phyloP scores from a whole-genome alignment of 2,888 invertebrate species.

The Andrena praecox region DNA sequence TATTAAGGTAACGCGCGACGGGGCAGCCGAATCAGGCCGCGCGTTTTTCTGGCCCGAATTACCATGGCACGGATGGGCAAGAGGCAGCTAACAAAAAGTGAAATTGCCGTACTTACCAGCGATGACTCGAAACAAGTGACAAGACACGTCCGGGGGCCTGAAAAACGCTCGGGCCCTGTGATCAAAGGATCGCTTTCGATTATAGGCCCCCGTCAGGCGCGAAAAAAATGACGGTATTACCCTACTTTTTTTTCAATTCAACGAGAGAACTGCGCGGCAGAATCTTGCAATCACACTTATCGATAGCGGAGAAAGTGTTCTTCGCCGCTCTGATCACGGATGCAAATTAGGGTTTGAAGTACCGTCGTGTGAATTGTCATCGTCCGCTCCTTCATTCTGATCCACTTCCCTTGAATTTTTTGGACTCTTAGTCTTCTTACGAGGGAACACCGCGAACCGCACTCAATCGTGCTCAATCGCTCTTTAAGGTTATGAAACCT shows the following conservation, averaged over 20 bases:
- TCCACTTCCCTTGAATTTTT: too few relatives aligned
- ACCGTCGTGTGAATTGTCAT: too few relatives aligned
- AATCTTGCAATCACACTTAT: conserved; percentile 11
- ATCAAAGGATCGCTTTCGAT: conserved; percentile 72
- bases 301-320: conserved; percentile 13
- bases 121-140: conserved; percentile 69
- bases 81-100: conserved; percentile 59
- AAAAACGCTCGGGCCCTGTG: conserved; percentile 64
- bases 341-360: too few relatives aligned
- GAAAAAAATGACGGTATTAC: conserved; percentile 43
- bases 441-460: too few relatives aligned
- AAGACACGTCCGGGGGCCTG: conserved; percentile 37
- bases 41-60: conserved; percentile 62
- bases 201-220: conserved; percentile 26
- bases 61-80: conserved; percentile 53
- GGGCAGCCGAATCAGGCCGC: conserved; percentile 60
- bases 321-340: neutral
- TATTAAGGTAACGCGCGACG: conserved; percentile 50
- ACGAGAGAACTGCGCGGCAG: neutral
- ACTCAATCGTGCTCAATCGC: too few relatives aligned
- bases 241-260: conserved; percentile 39
- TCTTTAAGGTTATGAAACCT: too few relatives aligned
- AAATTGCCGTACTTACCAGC: conserved; percentile 71
- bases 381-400: too few relatives aligned
- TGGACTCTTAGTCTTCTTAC: too few relatives aligned